Evolutionary conservation across 1,140 invertebrate genomes (phyloP).

Genomic region (Tachypleus tridentatus): DNA sequence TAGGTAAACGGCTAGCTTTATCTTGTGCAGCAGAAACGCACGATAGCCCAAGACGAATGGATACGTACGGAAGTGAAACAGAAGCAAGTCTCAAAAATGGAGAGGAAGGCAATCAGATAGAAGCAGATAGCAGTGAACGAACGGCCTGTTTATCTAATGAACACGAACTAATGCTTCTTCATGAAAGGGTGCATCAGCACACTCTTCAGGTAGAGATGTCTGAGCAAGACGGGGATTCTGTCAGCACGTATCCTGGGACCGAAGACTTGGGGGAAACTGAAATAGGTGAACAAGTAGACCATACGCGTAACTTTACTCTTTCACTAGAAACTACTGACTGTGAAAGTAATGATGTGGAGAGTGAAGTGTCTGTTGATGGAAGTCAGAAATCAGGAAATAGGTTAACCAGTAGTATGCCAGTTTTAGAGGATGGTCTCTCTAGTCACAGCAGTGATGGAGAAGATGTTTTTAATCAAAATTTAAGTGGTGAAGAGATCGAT

Average conservation of each 20-base stretch:
- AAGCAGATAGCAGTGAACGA: neutral
- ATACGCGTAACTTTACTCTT: constrained; percentile 66
- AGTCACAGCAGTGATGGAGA: constrained; percentile 81
- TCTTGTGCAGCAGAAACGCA: constrained; percentile 19
- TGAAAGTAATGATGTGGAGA: constrained; percentile 78
- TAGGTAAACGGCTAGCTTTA: constrained; percentile 58
- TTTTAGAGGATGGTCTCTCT: constrained; percentile 81
- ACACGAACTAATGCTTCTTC: constrained; percentile 17
- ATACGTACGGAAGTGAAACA: too few relatives aligned
- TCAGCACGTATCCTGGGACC: constrained; percentile 37
- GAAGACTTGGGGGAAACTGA: constrained; percentile 51
- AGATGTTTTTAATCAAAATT: constrained; percentile 46
- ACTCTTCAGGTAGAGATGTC: constrained; percentile 12
- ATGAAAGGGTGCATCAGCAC: constrained; percentile 20
- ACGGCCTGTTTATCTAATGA: constrained; percentile 15
- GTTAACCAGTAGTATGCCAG: constrained; percentile 59
- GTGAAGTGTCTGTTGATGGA: constrained; percentile 40
- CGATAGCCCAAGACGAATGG: constrained; percentile 4
- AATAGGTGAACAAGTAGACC: constrained; percentile 36
- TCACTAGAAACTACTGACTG: constrained; percentile 93
- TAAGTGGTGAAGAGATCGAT: neutral
- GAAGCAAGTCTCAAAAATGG: neutral
- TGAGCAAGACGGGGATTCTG: constrained; percentile 35
- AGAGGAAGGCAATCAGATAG: neutral
- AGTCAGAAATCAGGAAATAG: constrained; percentile 30